Base-by-base conservation (phyloP, 2,113 vertebrate species). In the Gymnorhina tibicen region DNA sequence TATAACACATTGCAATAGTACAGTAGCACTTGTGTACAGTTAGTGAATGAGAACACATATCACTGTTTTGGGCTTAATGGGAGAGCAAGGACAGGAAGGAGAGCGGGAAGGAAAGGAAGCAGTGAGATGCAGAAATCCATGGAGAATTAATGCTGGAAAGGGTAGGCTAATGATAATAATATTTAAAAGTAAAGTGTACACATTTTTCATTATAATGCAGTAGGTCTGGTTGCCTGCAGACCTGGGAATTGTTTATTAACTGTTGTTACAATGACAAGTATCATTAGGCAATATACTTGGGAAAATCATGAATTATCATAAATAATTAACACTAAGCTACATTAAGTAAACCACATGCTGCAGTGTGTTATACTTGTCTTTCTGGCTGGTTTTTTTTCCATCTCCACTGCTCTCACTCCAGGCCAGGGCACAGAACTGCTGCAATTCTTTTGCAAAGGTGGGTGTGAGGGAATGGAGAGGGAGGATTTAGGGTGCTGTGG, bases 241-340 rank as follows among this genome's bases (percentile, higher is more conserved):
- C 27, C 30, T 76, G 49, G 77, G 63, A 95, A 32, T 53, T 76
- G 16, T 47, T 91, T 63, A 79, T 69, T 93, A 91, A 75, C 88
- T 78, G 50, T 66, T 87, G 85, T 85, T 67, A 52, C 66, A 82
- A 46, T 73, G 49, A 81, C 77, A 91, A 56, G 46, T 75, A 64
- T 62, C n/a, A 84, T 79, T 94, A 84, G 46, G 32, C 78, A 95
- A 35, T 81, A 63, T 64, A 56, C 19, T 75, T 69, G 26, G 39
- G 32, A 83, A 94, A 92, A 86, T 56, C 11, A 50, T 55, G 37
- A 89, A 69, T 93, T 84, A 77, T 44, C 75, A 85, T 93, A 59
- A 93, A 95, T 95, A 96, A 96, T 95, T 94, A 96, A 90, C 60
- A 49, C n/a, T 73, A 79, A 85, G 33, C 63, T 92, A 83, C 90